phyloP scores from a whole-genome alignment of 2,888 invertebrate genomes.

The Adineta ricciae region DNA sequence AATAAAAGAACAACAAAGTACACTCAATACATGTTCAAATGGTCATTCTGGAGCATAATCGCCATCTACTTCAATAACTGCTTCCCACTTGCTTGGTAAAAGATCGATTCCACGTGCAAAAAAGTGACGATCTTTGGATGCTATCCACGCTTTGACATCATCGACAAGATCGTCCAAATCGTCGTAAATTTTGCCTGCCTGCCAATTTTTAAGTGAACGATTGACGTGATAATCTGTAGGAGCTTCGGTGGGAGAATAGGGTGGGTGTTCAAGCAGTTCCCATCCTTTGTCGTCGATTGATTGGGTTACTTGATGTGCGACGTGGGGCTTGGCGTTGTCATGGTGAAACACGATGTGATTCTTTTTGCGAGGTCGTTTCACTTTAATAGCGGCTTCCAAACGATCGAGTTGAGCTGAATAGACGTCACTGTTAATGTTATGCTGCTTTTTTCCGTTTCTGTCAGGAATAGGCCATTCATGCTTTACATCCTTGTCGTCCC shows the following conservation, averaged over 20 bases:
- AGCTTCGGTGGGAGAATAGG: neutral
- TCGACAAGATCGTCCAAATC: conserved; percentile 31
- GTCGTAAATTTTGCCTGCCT: conserved; percentile 33
- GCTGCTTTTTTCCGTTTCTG: conserved; percentile 7
- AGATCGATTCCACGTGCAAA: conserved; percentile 26
- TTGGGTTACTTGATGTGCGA: neutral
- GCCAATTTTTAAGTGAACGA: conserved; percentile 36
- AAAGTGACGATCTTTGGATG: conserved; percentile 23
- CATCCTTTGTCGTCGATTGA: neutral
- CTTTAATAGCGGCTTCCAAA: conserved; percentile 7
- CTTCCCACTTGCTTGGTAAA: conserved; percentile 30
- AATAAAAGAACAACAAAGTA: neutral
- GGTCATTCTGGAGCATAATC: conserved; percentile 32
- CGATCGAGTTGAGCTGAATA: neutral
- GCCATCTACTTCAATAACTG: conserved; percentile 25
- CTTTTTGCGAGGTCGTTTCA: neutral
- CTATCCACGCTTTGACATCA: conserved; percentile 28
- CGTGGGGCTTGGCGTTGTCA: neutral
- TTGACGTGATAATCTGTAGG: conserved; percentile 1
- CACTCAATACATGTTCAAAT: conserved; percentile 11
- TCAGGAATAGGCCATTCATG: neutral
- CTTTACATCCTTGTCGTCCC: neutral
- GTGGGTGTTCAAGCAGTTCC: conserved; percentile 1
- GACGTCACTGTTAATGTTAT: conserved; percentile 7
- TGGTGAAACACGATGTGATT: neutral